Evolutionary conservation across 1,140 invertebrate species (phyloP), one percentile per base, ranked within the genome.

Genomic region (Drosophila tristis): DNA sequence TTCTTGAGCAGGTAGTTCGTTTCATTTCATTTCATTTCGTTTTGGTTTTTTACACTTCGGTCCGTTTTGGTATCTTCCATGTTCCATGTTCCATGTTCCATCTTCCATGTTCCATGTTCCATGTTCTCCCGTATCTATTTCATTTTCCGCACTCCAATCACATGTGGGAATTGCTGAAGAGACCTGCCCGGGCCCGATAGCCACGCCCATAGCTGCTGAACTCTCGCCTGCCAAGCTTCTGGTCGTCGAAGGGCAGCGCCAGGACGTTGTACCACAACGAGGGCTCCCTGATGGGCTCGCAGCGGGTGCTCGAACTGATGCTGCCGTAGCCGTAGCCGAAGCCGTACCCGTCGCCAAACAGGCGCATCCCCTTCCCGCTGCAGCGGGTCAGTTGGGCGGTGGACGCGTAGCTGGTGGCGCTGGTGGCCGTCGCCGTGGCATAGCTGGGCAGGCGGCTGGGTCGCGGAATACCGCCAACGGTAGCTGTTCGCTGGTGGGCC

Each of bases 231-330:
- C 96, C 97, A 81, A 97, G 95, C 92, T 97, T 96, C 93, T 97
- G 96, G 93, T 98, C 97, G 86, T 97, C 96, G 93, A 98, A 98
- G 74, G 97, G 97, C 81, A 98, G 94, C 65, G 97, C 97, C 92
- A 98, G 94, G 70, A 98, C 94, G 60, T 96, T 97, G 94, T 97
- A 97, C 97, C 96, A 97, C 84, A 96, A 93, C 65, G 96, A 96
- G 25, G 96, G 95, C 92, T 96, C 94, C 7, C 53, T 13, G 11
- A 13, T 13, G 11, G 11, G 65, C 5, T 74, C 82, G 31, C 73
- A 72, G 7, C 74, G 74, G 13, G 64, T 67, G 20, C 78, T 78
- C 4, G 89, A 90, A 5, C 78, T 67, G 5, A 78, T 66, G 60
- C 76, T 89, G 56, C 74, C 66, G 23, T 75, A 62, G 9, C 67